Evolutionary conservation across 1,140 invertebrate genomes (phyloP), one percentile per base, ranked within the genome.

Genomic region (Eriosoma lanigerum): DNA sequence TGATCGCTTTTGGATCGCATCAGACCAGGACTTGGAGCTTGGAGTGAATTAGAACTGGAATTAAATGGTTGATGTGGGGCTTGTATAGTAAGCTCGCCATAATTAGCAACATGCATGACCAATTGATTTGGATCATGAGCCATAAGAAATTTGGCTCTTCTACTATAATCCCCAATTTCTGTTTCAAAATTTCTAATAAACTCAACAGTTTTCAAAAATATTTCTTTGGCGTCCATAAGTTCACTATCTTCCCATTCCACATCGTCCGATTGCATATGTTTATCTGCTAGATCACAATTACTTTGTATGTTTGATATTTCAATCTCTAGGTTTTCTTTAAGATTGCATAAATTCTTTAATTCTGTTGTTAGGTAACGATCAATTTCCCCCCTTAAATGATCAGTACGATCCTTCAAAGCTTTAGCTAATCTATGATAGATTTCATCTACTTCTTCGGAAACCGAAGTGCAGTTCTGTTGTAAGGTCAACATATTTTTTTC

Each of bases 281-380:
- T 95, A 87, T 98, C 96, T n/a, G 94, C 95, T 81, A 98, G 88
- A 86, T 98, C 96, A 88, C 96, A 97, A 86, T 98, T 98, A 84
- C 94, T 95, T 83, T 92, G 89, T 81, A 98, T 96, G 86, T 97
- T 98, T 66, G 91, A 90, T 83, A 97, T 92, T 87, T 98, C 96
- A 84, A 93, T 90, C 85, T 97, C 94, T 81, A 98, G 87, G 86
- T 96, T 96, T 86, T 96, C 94, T 87, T 96, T 96, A n/a, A 97
- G 87, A 80, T 92, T 91, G 26, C 90, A 91, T 60, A 97, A 87
- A 83, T 93, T 93, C 82, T 92, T 89, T 83, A 95, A 87, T 88
- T 98, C 92, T 89, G 90, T 91, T 64, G 91, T 89, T 82, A 95
- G 86, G 85, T 97, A 97, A 81, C 92, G 90, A 85, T 98, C 95